A percentile compares a stretch with the other conserved stretches of the same genome.
phyloP scores from a whole-genome alignment of 1,140 invertebrate genomes.

The Arion vulgaris region DNA sequence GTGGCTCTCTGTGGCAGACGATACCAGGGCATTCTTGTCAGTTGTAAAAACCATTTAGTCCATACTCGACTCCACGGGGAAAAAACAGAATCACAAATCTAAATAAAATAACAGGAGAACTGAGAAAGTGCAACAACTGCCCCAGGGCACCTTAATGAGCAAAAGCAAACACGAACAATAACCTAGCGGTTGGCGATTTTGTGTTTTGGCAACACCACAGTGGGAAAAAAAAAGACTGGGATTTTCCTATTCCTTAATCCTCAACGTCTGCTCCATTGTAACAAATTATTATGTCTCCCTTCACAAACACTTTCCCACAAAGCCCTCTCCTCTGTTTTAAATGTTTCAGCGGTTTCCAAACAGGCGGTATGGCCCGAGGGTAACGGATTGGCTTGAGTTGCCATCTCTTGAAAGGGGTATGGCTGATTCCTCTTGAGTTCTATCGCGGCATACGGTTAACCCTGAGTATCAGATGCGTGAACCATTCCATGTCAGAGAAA shows the following conservation, averaged over 20 bases:
- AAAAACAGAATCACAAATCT: background rate
- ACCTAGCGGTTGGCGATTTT: background rate
- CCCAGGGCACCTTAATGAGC: constrained; percentile 1
- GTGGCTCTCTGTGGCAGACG: too few species aligned
- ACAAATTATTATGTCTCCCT: background rate
- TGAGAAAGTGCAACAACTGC: background rate
- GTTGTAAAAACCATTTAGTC: too few species aligned
- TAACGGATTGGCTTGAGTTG: background rate
- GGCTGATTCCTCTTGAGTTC: background rate
- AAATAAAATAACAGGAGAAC: background rate
- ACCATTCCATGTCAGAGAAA: background rate
- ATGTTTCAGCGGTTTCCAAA: constrained; percentile 1
- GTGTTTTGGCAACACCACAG: too few species aligned
- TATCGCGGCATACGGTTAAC: background rate
- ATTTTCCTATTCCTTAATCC: background rate
- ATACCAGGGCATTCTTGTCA: too few species aligned
- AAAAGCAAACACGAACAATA: background rate
- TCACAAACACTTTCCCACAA: background rate
- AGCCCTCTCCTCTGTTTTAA: background rate
- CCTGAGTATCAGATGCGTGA: background rate
- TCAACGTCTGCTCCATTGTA: background rate
- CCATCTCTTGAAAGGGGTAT: background rate
- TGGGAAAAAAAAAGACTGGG: background rate
- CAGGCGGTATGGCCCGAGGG: background rate
- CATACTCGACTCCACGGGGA: background rate